Conservation (phyloP, 2,113 vertebrate species). For the Tor tambroides region DNA sequence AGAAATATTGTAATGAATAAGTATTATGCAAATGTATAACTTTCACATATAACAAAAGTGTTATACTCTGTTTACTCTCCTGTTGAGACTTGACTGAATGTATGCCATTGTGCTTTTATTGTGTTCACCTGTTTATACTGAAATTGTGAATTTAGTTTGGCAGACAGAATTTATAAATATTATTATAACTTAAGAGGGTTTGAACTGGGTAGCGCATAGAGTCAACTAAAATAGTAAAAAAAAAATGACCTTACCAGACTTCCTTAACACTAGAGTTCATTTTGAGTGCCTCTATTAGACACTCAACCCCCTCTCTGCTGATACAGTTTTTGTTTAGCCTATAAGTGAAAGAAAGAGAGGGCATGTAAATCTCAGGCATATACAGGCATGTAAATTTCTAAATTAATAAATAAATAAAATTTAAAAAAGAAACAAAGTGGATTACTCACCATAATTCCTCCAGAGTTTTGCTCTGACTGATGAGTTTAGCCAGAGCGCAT, state of each 20-base stretch:
- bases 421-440: not conserved
- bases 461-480: constrained; percentile 74
- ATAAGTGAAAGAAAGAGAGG: constrained; percentile 26
- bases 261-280: constrained; percentile 74
- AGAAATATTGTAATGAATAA: not conserved
- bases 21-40: not conserved
- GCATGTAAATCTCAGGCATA: not conserved
- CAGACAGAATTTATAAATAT: not conserved
- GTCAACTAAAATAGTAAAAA: not conserved
- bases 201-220: not conserved
- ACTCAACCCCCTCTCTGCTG: constrained; percentile 76
- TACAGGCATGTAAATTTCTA: not conserved
- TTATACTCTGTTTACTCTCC: not conserved
- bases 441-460: constrained; percentile 80
- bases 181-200: not conserved
- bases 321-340: constrained; percentile 84
- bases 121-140: not conserved
- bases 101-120: not conserved
- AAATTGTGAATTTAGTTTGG: not conserved
- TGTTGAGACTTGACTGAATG: not conserved
- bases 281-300: constrained; percentile 75
- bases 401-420: not conserved
- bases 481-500: constrained; percentile 75
- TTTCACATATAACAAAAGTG: too few species aligned
- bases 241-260: constrained; percentile 73